A percentile compares a stretch with the other conserved stretches of the same genome.
Evolutionary conservation across 92 coral and sea anemone genomes (phyloP).

Genomic region (Pocillopora meandrina): DNA sequence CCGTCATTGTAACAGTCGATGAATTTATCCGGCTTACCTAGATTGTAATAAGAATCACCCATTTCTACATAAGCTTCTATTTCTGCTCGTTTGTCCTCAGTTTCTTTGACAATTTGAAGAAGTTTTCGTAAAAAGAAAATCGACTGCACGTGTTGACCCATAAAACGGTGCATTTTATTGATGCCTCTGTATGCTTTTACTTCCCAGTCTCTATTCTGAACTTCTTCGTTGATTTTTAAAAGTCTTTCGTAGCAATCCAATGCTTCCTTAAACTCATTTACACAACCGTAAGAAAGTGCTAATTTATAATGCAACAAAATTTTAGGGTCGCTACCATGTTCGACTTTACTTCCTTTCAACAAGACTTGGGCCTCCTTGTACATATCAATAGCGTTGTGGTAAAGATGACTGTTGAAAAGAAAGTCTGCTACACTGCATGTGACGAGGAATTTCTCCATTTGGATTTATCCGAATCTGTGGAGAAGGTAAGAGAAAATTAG

Average conservation of each 20-base stretch:
- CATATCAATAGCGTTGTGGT: too few species aligned
- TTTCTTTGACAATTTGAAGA: neutral
- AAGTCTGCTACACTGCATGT: too few species aligned
- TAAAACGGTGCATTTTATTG: neutral
- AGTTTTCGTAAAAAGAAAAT: conserved; percentile 1
- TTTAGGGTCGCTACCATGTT: neutral
- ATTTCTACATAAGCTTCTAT: neutral
- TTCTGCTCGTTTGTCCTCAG: conserved; percentile 1
- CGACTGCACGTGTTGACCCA: neutral
- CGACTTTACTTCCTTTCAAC: neutral
- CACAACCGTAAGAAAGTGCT: neutral
- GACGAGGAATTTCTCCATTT: too few species aligned
- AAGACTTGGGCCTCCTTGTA: too few species aligned
- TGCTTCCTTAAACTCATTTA: neutral
- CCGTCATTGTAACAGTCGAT: conserved; percentile 9
- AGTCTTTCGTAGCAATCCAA: neutral
- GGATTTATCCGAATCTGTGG: too few species aligned
- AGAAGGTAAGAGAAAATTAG: too few species aligned
- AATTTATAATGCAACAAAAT: neutral
- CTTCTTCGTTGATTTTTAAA: conserved; percentile 15
- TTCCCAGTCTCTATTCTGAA: neutral
- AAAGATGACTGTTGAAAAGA: too few species aligned
- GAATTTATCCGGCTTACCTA: neutral
- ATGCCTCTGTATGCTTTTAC: neutral
- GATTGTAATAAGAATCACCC: neutral